Base-by-base conservation (phyloP, 2,113 vertebrate species). In the Anser cygnoides region DNA sequence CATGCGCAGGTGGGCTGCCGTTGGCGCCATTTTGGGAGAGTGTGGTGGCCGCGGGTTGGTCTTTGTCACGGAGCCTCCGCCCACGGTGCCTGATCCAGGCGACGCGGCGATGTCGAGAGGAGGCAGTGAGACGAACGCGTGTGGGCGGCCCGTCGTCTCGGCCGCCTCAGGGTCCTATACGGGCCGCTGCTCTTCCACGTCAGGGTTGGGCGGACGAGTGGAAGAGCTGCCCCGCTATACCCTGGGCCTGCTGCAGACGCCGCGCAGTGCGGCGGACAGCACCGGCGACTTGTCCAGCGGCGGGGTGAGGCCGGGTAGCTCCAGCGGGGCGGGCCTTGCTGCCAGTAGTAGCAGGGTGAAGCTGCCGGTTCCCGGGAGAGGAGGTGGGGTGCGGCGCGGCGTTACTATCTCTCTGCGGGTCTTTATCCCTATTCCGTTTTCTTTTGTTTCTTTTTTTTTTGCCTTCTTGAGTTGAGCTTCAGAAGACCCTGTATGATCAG, bases 161-260 rank as follows among this genome's bases (percentile, higher is more conserved):
- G 65, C 52, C 10, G 10, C 54, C 9, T 95, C 94, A 0, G 90
- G 4, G 4, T 81, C 86, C 7, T 91, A 31, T 5, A 26, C 67
- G 26, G 91, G 55, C 20, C 82, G 31, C 6, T 52, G 29, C 63
- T 95, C 94, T 4, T 96, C 93, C 54, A 44, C 89, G 29, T 35
- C 94, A 6, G 70, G 31, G 18, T 1, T 6, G 63, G 26, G 59
- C 8, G 25, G 54, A 35, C n/a, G 63, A 8, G 44, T 2, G n/a
- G 89, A 76, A 74, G 79, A 5, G 26, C 31, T 35, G 20, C 73
- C 86, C 8, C 90, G 67, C 15, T 97, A 94, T n/a, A 70, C 76
- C 8, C 9, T 97, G 1, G 97, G 97, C 26, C 82, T 97, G 68
- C 79, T 95, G 57, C 92, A 96, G 74, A 97, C 96, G 5, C 97